phyloP scores from a whole-genome alignment of 2,888 invertebrate genomes.

The Lutraria lutraria region DNA sequence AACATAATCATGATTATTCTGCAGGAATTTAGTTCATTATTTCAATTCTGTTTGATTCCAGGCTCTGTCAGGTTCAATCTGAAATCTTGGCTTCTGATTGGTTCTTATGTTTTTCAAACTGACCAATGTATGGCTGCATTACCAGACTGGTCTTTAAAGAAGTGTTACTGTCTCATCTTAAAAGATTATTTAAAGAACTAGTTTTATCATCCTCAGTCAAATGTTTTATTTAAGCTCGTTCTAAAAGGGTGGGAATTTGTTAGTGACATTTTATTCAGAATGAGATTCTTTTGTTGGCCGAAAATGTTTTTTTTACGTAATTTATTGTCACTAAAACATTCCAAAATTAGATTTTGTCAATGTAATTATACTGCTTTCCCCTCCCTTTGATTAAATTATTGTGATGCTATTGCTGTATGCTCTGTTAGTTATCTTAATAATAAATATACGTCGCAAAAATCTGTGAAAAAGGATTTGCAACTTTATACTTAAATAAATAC shows the following conservation, averaged over 20 bases:
- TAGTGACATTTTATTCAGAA: neutral
- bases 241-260: no score
- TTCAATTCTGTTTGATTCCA: neutral
- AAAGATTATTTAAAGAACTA: no score
- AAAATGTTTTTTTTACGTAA: neutral
- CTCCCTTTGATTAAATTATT: neutral
- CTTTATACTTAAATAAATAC: no score
- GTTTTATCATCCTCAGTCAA: no score
- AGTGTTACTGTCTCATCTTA: no score
- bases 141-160: neutral
- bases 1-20: conserved; percentile 12
- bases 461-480: no score
- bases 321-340: conserved; percentile 25
- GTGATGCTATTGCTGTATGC: neutral
- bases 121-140: neutral
- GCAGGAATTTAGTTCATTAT: conserved; percentile 15
- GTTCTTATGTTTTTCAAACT: neutral
- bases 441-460: no score
- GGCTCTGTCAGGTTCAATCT: neutral
- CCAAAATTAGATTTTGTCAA: conserved; percentile 9
- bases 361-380: neutral
- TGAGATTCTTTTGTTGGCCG: neutral
- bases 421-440: neutral
- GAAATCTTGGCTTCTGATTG: neutral
- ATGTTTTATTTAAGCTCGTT: no score